These are phyloP conservation scores for Arrhopalites spinosus DNA, from an alignment of 2,888 invertebrate species.

Conservation along the genomic window DNA sequence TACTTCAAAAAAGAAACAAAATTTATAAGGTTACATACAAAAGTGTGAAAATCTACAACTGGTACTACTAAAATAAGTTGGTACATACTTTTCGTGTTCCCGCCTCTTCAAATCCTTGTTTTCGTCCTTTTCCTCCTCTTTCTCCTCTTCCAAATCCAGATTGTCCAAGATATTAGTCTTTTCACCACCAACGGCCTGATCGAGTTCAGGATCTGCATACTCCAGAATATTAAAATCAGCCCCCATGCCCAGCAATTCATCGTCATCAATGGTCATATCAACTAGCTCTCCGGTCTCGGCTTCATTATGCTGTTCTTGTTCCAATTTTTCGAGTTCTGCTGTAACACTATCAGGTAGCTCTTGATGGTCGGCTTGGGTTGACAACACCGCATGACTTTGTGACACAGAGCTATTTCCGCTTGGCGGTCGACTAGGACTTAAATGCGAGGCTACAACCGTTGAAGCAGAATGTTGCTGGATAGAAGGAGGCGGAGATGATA, in stretches of 20 bases:
- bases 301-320: conserved; percentile 69
- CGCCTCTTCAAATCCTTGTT: conserved; percentile 58
- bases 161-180: conserved; percentile 86
- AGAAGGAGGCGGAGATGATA: conserved; percentile 30
- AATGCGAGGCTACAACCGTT: background rate
- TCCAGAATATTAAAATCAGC: conserved; percentile 94
- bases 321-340: conserved; percentile 71
- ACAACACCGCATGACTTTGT: conserved; percentile 7
- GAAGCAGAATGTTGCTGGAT: background rate
- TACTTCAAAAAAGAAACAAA: background rate
- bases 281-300: conserved; percentile 77
- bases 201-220: conserved; percentile 92
- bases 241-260: conserved; percentile 82
- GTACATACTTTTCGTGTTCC: conserved; percentile 57
- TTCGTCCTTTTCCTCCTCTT: conserved; percentile 67
- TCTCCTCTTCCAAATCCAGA: conserved; percentile 78
- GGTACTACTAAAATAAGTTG: too few species aligned
- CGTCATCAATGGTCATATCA: conserved; percentile 82
- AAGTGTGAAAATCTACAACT: too few species aligned
- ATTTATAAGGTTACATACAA: too few species aligned
- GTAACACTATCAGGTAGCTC: conserved; percentile 72
- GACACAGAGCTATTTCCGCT: background rate
- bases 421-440: conserved; percentile 12
- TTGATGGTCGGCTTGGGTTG: conserved; percentile 50
- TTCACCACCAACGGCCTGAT: conserved; percentile 75